A percentile compares a stretch with the other conserved stretches of the same genome.
phyloP scores from a whole-genome alignment of 2,113 vertebrate species.

The Sigmodon hispidus region DNA sequence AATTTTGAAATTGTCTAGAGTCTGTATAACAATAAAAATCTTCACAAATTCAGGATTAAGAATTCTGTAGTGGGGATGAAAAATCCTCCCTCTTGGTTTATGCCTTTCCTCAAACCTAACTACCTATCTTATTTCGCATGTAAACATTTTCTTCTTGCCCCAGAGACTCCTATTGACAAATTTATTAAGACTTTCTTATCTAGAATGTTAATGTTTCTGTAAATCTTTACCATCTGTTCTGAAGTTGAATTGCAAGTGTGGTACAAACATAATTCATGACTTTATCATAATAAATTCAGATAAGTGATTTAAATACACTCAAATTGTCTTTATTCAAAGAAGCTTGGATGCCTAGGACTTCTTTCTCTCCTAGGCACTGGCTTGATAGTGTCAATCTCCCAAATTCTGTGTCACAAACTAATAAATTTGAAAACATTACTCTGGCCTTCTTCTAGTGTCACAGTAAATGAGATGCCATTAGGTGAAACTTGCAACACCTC shows the following conservation, averaged over 20 bases:
- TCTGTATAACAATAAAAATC: constrained; percentile 40
- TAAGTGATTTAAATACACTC: constrained; percentile 76
- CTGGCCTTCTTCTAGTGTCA: constrained; percentile 39
- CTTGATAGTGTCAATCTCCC: background rate
- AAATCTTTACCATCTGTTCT: constrained; percentile 85
- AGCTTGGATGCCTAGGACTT: constrained; percentile 14
- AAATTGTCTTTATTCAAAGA: constrained; percentile 69
- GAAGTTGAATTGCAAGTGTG: constrained; percentile 76
- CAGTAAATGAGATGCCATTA: constrained; percentile 72
- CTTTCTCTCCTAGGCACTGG: constrained; percentile 26
- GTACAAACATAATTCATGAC: constrained; percentile 74
- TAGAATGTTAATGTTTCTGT: constrained; percentile 78
- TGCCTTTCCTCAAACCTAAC: constrained; percentile 30
- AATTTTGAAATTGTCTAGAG: constrained; percentile 28
- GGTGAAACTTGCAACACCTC: constrained; percentile 65
- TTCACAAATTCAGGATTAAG: constrained; percentile 1
- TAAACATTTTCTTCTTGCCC: constrained; percentile 65
- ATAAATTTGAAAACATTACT: constrained; percentile 20
- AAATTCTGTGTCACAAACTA: background rate
- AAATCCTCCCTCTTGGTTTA: background rate
- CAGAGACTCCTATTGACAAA: constrained; percentile 66
- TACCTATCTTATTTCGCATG: constrained; percentile 1
- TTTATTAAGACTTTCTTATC: constrained; percentile 79
- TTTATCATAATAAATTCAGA: constrained; percentile 79
- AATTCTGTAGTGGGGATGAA: background rate